Conservation (phyloP, 2,888 invertebrate genomes). For the Oxytorus armatus region DNA sequence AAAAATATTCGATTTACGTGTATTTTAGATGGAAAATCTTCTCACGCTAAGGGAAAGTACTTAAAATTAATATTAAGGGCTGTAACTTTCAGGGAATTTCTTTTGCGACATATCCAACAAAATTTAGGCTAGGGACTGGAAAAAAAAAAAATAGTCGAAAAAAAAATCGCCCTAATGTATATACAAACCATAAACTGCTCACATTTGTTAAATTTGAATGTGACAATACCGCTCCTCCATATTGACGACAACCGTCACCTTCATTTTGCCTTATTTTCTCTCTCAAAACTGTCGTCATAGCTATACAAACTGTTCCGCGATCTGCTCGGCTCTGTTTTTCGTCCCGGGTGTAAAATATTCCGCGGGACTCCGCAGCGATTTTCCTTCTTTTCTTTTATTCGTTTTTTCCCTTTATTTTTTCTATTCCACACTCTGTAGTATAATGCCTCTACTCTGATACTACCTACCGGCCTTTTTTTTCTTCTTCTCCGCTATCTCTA, state of each 20-base stretch:
- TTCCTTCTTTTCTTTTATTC: constrained; percentile 16
- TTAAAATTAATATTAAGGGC: no score
- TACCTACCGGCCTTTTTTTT: constrained; percentile 26
- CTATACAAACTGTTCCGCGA: constrained; percentile 1
- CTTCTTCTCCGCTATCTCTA: constrained; percentile 3
- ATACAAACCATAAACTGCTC: not conserved
- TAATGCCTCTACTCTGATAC: constrained; percentile 19
- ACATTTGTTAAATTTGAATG: constrained; percentile 10
- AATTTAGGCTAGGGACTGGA: no score
- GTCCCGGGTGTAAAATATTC: constrained; percentile 42
- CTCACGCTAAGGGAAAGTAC: no score
- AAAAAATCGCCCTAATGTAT: no score
- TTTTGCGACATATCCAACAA: no score
- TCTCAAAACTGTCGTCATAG: constrained; percentile 20
- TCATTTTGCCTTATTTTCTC: constrained; percentile 30
- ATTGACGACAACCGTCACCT: constrained; percentile 26
- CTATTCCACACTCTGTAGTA: constrained; percentile 24
- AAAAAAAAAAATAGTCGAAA: no score
- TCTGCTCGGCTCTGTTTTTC: constrained; percentile 22
- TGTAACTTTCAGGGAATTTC: no score
- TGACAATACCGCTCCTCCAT: constrained; percentile 11
- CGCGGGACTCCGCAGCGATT: constrained; percentile 46
- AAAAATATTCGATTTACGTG: no score
- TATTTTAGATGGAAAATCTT: no score
- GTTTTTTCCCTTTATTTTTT: constrained; percentile 26